Base-by-base conservation (phyloP, 2,888 invertebrate genomes). In the Polymixis flavicincta region DNA sequence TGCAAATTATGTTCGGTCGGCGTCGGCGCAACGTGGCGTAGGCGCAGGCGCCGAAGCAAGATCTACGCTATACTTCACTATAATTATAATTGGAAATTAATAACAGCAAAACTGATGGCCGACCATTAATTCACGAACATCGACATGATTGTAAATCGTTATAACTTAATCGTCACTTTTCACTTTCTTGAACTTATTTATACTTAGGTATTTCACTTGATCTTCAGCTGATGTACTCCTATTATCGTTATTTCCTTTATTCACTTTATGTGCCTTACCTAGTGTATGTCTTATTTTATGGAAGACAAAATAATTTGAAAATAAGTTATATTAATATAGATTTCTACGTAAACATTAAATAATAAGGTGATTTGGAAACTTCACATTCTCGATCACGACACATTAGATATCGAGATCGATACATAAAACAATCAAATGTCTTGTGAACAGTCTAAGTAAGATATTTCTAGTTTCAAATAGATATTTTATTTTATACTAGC, bases 1-100 rank as follows among this genome's bases (percentile, higher is more conserved):
- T 95, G 95, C 94, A 94, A 95, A 95, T 95, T 94, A 94, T 93
- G 90, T 90, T 89, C 81, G 85, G 84, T 73, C 78, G 76, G 80
- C 84, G 85, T 84, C 85, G 78, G 82, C 81, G 83, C 85, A 87
- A 83, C 83, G 80, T 82, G 82, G 93, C 93, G 94, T 94, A 91
- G 94, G 95, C 93, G 95, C 92, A 91, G 95, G 94, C 94, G 94
- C 93, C 93, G 87, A 80, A 81, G 68, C 55, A 78, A 78, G 83
- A 82, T 76, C 84, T 85, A 74, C 57, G 74, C 82, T 72, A 82
- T 82, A 83, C 78, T 85, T 81, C 84, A 82, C 81, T 83, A 80
- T 89, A 85, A 87, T 89, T 87, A 88, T 89, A 85, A 89, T 87
- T 83, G 83, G 84, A 82, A 85, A 87, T 85, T 88, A 87, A 89